Evolutionary conservation across 2,113 vertebrate species (phyloP).

Genomic region (Mesitornis unicolor): DNA sequence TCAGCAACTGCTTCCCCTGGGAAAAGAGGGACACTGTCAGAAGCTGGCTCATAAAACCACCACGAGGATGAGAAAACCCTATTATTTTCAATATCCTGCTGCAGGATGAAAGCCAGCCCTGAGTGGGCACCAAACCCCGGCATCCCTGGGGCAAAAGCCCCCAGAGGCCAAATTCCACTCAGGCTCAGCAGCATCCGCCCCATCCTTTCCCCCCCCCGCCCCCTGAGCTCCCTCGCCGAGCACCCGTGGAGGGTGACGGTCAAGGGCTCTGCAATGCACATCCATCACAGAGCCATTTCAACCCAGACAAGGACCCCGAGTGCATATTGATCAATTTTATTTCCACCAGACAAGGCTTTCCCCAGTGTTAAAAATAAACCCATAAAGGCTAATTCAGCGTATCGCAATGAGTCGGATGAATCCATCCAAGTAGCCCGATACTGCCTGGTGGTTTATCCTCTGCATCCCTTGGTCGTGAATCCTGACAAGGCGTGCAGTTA

Average conservation of each 20-base stretch:
- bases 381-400: neutral
- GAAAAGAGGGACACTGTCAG: neutral
- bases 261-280: neutral
- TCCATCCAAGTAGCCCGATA: neutral
- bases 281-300: neutral
- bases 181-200: neutral
- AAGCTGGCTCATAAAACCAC: neutral
- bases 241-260: rapidly evolving
- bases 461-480: neutral
- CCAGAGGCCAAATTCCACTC: neutral
- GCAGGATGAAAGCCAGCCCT: neutral
- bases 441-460: neutral
- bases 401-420: neutral
- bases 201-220: neutral
- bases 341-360: neutral
- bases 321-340: rapidly evolving
- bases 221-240: neutral
- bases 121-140: neutral
- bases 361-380: neutral
- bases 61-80: neutral
- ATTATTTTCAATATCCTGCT: neutral
- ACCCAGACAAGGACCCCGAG: neutral
- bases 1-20: neutral
- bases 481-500: neutral
- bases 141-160: neutral